phyloP scores from a whole-genome alignment of 1,140 invertebrate species.

The Bombus picipes region DNA sequence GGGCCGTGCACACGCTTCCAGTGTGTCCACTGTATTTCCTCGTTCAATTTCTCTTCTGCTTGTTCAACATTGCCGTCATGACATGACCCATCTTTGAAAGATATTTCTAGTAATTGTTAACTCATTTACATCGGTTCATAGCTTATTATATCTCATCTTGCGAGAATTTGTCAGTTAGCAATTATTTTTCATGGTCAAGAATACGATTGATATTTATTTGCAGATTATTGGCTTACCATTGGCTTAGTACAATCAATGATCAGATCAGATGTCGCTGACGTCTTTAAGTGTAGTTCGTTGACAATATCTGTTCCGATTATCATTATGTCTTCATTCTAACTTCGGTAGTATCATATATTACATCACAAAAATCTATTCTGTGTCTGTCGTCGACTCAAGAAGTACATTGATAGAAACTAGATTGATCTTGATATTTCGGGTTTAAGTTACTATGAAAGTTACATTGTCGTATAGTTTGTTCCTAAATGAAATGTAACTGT shows the following conservation, averaged over 20 bases:
- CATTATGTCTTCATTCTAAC: too few relatives aligned
- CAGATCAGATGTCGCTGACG: not conserved
- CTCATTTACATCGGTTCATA: not conserved
- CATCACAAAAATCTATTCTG: not conserved
- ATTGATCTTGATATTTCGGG: not conserved
- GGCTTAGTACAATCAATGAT: not conserved
- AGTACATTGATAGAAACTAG: not conserved
- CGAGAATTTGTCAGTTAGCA: not conserved
- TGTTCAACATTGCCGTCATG: not conserved
- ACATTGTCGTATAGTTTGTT: not conserved
- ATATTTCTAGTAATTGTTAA: not conserved
- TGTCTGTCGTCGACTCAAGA: not conserved
- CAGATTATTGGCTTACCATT: not conserved
- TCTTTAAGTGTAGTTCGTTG: not conserved
- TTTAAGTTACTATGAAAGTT: not conserved
- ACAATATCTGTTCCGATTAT: not conserved
- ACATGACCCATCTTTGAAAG: not conserved
- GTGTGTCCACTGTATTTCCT: slow-evolving; percentile 48
- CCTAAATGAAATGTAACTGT: not conserved
- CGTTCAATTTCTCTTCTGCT: slow-evolving; percentile 36
- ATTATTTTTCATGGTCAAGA: not conserved
- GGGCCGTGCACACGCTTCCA: slow-evolving; percentile 70
- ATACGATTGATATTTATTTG: not conserved
- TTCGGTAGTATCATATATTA: not conserved
- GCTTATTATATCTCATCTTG: not conserved